Base-by-base conservation (phyloP, 2,888 invertebrate species). In the Helobdella robusta region DNA sequence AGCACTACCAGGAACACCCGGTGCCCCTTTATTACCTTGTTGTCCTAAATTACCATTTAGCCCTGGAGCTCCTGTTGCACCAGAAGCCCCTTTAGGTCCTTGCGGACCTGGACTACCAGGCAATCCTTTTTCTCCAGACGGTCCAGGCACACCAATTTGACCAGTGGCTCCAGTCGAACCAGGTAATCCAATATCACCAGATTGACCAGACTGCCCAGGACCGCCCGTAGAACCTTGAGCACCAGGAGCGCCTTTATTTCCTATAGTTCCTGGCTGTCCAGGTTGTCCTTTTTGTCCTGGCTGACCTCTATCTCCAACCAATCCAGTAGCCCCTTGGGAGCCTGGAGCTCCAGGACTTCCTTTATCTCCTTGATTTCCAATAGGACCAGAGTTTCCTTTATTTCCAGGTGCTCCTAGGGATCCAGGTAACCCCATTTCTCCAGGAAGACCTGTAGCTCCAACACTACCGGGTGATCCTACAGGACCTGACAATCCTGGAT, bases 101-200 rank as follows among this genome's bases (percentile, higher is more conserved):
- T 34, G 36, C 2, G 34, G 28, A 0, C 68, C 68, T 30, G 61
- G 36, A 25, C 35, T 40, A 18, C 68, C 68, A 34, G 62, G 61
- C 18, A n/a, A 32, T 34, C 67, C 67, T 23, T 67, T 62, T n/a
- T 60, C 66, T 11, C 68, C 69, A 52, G 65, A 30, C 23, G n/a
- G 44, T 50, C 64, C 64, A 18, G 36, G n/a, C 48, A 36, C 62
- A 20, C 68, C 68, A n/a, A 69, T 65, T 44, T 72, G 72, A 71
- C 90, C 90, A 2, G 58, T 30, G 4, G 46, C 50, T 25, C 70
- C 70, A 3, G 64, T 30, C 40, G 62, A 40, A 15, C 70, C 70
- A 54, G 34, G 59, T n/a, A 59, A 30, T 18, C 69, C 68, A 11
- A 15, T 20, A 6, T 48, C 44, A 15, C 61, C 61, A 40, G 28